Conservation (phyloP, 2,797 vertebrate species). For the Sebastes kiyomatsui region DNA sequence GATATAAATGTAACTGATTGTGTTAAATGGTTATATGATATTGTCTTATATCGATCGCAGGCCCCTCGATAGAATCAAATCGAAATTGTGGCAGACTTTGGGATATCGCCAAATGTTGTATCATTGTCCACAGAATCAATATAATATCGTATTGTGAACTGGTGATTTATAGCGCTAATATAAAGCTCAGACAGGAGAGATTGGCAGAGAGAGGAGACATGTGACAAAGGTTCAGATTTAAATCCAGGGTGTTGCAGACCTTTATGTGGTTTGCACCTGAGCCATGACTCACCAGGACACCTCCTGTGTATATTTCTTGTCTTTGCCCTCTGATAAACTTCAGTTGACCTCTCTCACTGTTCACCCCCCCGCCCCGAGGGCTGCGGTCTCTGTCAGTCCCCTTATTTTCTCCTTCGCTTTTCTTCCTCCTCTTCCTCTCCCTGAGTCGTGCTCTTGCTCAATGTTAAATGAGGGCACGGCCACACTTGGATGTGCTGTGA, state of each 20-base stretch:
- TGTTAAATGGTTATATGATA: too few relatives aligned
- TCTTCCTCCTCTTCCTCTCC: conserved; percentile 17
- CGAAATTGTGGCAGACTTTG: too few relatives aligned
- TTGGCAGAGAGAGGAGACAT: background rate
- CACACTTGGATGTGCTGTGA: conserved; percentile 71
- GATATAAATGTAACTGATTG: too few relatives aligned
- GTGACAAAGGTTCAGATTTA: background rate
- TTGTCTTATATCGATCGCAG: too few relatives aligned
- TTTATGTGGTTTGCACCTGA: conserved; percentile 15
- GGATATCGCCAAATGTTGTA: too few relatives aligned
- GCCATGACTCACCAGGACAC: conserved; percentile 11
- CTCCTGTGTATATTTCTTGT: background rate
- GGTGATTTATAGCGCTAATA: too few relatives aligned
- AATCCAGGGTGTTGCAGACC: background rate
- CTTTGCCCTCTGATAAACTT: conserved; percentile 59
- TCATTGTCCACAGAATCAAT: too few relatives aligned
- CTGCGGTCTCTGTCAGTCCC: conserved; percentile 25
- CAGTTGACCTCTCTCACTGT: conserved; percentile 37
- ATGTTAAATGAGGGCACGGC: conserved; percentile 70
- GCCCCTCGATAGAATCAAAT: too few relatives aligned
- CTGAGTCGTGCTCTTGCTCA: conserved; percentile 32
- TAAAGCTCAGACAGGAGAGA: too few relatives aligned
- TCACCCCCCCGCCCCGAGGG: background rate
- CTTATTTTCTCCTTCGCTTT: conserved; percentile 17
- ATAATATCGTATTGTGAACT: too few relatives aligned